phyloP scores from a whole-genome alignment of 2,113 vertebrate genomes.

The Percina caprodes region DNA sequence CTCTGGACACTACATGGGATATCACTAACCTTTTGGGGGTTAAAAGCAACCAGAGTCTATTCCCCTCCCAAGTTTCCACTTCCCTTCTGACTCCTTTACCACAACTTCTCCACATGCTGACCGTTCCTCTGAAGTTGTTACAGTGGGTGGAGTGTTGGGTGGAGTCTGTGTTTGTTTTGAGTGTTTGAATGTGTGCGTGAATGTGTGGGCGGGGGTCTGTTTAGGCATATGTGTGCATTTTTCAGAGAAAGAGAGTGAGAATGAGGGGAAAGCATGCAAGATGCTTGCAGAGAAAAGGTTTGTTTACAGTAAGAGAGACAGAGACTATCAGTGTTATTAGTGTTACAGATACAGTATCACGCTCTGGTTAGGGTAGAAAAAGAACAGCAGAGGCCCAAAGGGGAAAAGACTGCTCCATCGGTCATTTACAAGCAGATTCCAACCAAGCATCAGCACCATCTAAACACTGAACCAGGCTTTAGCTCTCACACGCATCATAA shows the following conservation, averaged over 20 bases:
- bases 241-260: slow-evolving; percentile 27
- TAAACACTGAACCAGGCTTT: slow-evolving; percentile 22
- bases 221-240: slow-evolving; percentile 29
- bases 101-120: slow-evolving; percentile 73
- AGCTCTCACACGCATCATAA: slow-evolving; percentile 2
- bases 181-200: slow-evolving; percentile 61
- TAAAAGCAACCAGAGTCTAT: slow-evolving; percentile 29
- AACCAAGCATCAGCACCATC: slow-evolving; percentile 33
- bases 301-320: slow-evolving; percentile 50
- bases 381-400: slow-evolving; percentile 48
- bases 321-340: slow-evolving; percentile 36
- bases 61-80: slow-evolving; percentile 35
- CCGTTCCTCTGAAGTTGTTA: slow-evolving; percentile 78
- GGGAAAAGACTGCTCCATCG: slow-evolving; percentile 24
- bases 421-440: slow-evolving; percentile 52
- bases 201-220: slow-evolving; percentile 61
- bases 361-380: slow-evolving; percentile 18
- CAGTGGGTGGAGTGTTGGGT: slow-evolving; percentile 71
- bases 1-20: slow-evolving; percentile 37
- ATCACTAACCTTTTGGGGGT: slow-evolving; percentile 49
- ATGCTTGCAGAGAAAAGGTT: slow-evolving; percentile 31
- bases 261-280: not conserved
- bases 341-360: slow-evolving; percentile 52
- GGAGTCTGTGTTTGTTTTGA: slow-evolving; percentile 77
- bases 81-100: slow-evolving; percentile 56